phyloP scores from a whole-genome alignment of 2,888 invertebrate genomes.

The Ferrisia virgata region DNA sequence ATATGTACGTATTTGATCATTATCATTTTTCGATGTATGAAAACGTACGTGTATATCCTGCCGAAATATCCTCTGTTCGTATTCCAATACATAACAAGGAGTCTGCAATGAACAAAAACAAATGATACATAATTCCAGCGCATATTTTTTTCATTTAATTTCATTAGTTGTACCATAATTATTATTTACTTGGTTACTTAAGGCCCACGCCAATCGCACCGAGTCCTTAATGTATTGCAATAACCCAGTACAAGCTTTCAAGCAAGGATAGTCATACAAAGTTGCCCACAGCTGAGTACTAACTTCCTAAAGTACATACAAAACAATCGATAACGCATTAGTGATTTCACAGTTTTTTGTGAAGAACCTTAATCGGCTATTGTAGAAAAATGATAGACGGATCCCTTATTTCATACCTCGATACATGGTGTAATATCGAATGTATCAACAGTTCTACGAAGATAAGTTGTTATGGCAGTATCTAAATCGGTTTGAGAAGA shows the following conservation, averaged over 20 bases:
- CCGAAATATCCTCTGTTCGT: slow-evolving; percentile 62
- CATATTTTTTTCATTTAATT: neutral
- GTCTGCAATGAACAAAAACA: slow-evolving; percentile 50
- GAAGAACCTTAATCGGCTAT: no score
- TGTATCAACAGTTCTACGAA: slow-evolving; percentile 67
- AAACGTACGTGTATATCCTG: slow-evolving; percentile 76
- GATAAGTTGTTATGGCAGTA: slow-evolving; percentile 62
- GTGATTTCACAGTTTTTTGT: neutral
- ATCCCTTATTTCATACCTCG: slow-evolving; percentile 53
- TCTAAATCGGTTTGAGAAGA: slow-evolving; percentile 55
- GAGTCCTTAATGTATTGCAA: slow-evolving; percentile 77
- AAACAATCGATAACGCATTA: neutral
- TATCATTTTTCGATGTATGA: slow-evolving; percentile 70
- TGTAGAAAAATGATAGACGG: neutral
- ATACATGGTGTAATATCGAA: slow-evolving; percentile 59
- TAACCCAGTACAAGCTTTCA: slow-evolving; percentile 74
- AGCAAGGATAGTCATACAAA: slow-evolving; percentile 87
- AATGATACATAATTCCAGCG: neutral
- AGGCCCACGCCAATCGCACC: slow-evolving; percentile 82
- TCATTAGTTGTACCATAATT: slow-evolving; percentile 53
- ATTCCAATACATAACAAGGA: slow-evolving; percentile 56
- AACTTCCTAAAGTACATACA: slow-evolving; percentile 57
- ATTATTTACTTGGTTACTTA: slow-evolving; percentile 65
- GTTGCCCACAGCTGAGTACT: slow-evolving; percentile 76
- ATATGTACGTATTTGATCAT: slow-evolving; percentile 73